Base-by-base conservation (phyloP, 2,797 vertebrate species). In the Gambusia yucatana region DNA sequence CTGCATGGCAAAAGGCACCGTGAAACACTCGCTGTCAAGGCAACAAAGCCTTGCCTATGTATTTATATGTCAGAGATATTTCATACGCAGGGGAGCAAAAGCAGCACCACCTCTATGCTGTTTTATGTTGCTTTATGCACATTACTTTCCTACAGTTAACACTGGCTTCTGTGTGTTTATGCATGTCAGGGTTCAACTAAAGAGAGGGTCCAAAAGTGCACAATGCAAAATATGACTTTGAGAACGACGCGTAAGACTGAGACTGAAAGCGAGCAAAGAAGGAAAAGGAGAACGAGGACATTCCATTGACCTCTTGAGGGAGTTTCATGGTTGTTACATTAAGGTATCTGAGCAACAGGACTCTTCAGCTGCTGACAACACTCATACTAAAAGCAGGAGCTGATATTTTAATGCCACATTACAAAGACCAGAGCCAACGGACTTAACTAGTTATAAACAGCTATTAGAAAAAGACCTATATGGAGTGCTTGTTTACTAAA, bases 41-140 rank as follows among this genome's bases (percentile, higher is more conserved):
- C 91, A 95, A 95, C 93, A 93, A 93, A 91, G 80, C 91, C 83
- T 71, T 80, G 88, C 86, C 83, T 90, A 89, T 91, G 89, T 92
- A 89, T 90, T 93, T 87, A 90, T 91, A 92, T 92, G 85, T 84
- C 85, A 84, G 81, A 82, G 81, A 83, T 82, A 84, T 88, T 88
- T 84, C 84, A 82, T 87, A 82, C 82, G 80, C 79, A 85, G 82
- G 78, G 82, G 84, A 79, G 82, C 57, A 73, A 73, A 69, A 65
- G 78, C 83, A 25, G 36, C 83, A 73, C 86, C 75, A 44, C 83
- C 86, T 86, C 28, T 83, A 83, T 84, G 77, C 50, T 36, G 48
- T 41, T 44, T 28, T 90, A 79, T 86, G 91, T 89, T 87, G 87
- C 89, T 90, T 67, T 25, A 92, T 88, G 92, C 90, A 91, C 87